phyloP scores from a whole-genome alignment of 1,140 invertebrate species.

The Lepidurus apus region DNA sequence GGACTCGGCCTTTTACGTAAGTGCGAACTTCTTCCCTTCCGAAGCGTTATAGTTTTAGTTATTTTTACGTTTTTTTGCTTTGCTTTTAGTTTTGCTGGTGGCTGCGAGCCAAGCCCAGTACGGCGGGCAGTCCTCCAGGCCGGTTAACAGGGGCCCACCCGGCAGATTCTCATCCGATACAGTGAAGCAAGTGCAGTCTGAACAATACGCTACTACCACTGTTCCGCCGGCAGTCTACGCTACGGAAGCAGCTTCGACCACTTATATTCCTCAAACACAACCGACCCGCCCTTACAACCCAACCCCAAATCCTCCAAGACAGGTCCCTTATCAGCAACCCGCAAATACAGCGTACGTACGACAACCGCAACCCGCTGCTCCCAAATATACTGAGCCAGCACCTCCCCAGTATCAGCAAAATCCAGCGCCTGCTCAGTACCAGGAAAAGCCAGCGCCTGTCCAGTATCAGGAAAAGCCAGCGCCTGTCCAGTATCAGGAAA shows the following conservation, averaged over 20 bases:
- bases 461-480: background rate
- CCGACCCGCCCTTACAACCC: background rate
- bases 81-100: background rate
- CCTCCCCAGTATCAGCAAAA: no score
- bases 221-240: background rate
- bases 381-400: background rate
- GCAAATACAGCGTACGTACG: no score
- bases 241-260: background rate
- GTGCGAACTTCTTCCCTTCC: background rate
- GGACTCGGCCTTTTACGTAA: constrained; percentile 3
- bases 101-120: background rate
- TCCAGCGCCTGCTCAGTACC: background rate
- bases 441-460: background rate
- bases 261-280: background rate
- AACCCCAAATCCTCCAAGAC: background rate
- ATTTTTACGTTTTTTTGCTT: background rate
- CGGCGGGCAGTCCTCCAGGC: background rate
- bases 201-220: background rate
- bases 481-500: no score
- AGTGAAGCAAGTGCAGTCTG: background rate
- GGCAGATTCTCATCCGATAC: background rate
- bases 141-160: background rate
- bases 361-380: background rate
- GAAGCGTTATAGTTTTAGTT: background rate
- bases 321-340: background rate